Percentiles rank a stretch among this genome's conserved stretches.
These are phyloP conservation scores for Oreochromis aureus DNA, from an alignment of 2,113 vertebrate genomes.

Conservation along the genomic window DNA sequence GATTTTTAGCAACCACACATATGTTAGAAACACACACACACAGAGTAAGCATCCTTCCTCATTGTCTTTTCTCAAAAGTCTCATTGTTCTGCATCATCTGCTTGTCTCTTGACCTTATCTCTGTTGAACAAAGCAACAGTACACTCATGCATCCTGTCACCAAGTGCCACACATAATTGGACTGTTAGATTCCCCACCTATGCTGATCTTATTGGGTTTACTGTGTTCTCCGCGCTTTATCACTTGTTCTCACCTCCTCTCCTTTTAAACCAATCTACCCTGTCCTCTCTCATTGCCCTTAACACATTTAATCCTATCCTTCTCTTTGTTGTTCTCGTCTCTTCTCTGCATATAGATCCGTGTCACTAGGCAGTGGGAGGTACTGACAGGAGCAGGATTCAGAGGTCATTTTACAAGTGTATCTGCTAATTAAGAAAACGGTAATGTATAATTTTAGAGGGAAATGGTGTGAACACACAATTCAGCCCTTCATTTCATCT, in stretches of 20 bases:
- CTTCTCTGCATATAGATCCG: not conserved
- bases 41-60: not conserved
- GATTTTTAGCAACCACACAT: not conserved
- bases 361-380: constrained; percentile 28
- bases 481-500: constrained; percentile 28
- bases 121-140: constrained; percentile 40
- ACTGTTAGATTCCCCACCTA: constrained; percentile 4
- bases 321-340: not conserved
- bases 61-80: not conserved
- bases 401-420: constrained; percentile 62
- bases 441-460: constrained; percentile 54
- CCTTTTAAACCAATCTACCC: constrained; percentile 8
- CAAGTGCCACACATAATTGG: constrained; percentile 31
- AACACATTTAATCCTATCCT: constrained; percentile 26
- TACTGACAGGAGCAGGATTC: constrained; percentile 20
- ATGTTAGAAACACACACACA: not conserved
- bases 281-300: constrained; percentile 11
- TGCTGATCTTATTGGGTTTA: constrained; percentile 15
- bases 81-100: constrained; percentile 10
- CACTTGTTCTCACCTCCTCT: constrained; percentile 1
- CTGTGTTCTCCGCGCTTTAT: constrained; percentile 19
- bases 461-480: constrained; percentile 28
- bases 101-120: constrained; percentile 28
- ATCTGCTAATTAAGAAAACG: constrained; percentile 60
- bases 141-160: constrained; percentile 33